These are phyloP conservation scores for Folsomia manolachei DNA, from an alignment of 2,888 invertebrate genomes.

Conservation along the genomic window DNA sequence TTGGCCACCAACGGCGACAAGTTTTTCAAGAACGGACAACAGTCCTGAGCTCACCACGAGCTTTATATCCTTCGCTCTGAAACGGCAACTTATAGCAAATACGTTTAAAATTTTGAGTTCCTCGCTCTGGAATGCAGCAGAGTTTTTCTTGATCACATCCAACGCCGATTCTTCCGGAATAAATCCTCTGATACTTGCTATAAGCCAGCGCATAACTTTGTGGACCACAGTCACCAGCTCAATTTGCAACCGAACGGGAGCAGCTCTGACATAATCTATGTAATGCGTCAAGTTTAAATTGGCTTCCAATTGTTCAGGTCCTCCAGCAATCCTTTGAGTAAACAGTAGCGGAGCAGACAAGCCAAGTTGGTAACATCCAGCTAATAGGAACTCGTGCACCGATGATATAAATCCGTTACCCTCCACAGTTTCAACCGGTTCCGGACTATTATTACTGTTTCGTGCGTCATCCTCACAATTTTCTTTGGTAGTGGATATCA, in stretches of 20 bases:
- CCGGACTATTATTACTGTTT: conserved; percentile 13
- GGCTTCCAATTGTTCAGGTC: conserved; percentile 51
- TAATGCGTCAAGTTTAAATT: conserved; percentile 59
- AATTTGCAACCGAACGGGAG: conserved; percentile 58
- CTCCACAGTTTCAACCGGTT: not conserved
- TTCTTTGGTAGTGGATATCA: conserved; percentile 36
- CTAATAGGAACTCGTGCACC: conserved; percentile 59
- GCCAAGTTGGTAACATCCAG: conserved; percentile 60
- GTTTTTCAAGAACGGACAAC: conserved; percentile 56
- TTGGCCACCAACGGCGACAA: conserved; percentile 50
- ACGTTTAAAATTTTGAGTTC: conserved; percentile 52
- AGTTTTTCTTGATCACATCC: not conserved
- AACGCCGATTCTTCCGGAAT: not conserved
- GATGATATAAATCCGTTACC: conserved; percentile 38
- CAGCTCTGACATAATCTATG: conserved; percentile 60
- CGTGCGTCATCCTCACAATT: conserved; percentile 15
- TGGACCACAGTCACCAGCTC: conserved; percentile 60
- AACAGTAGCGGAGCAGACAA: conserved; percentile 46
- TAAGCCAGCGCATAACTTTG: conserved; percentile 48
- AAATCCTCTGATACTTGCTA: conserved; percentile 28
- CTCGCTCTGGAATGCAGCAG: conserved; percentile 28
- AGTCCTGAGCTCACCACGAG: conserved; percentile 61
- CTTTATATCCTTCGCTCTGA: conserved; percentile 60
- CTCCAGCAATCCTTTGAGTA: too few relatives aligned
- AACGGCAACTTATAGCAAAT: conserved; percentile 61